Evolutionary conservation across 2,888 invertebrate genomes (phyloP).

Genomic region (Nudaria mundana): DNA sequence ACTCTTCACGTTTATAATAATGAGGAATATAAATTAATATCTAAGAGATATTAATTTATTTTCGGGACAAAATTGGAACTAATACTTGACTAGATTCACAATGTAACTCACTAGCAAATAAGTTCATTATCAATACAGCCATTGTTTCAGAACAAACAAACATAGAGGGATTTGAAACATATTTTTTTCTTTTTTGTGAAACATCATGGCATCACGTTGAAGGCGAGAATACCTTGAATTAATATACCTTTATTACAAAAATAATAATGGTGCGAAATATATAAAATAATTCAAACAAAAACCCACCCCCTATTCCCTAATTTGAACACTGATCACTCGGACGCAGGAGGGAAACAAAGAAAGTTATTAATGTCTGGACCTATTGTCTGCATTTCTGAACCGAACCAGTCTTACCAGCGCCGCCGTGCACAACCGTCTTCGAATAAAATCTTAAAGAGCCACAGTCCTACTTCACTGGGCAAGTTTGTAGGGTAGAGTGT

Average conservation of each 20-base stretch:
- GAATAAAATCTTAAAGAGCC: constrained; percentile 24
- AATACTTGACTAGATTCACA: too few relatives aligned
- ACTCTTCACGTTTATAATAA: too few relatives aligned
- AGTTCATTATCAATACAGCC: too few relatives aligned
- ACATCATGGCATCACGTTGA: not conserved
- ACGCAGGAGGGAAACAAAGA: constrained; percentile 64
- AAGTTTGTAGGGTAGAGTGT: constrained; percentile 59
- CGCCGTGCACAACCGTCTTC: constrained; percentile 28
- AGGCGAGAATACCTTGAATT: not conserved
- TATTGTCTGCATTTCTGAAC: constrained; percentile 68
- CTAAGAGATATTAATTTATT: too few relatives aligned
- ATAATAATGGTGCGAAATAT: constrained; percentile 28
- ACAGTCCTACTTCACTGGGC: constrained; percentile 44
- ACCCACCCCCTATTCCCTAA: constrained; percentile 33
- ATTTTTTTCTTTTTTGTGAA: not conserved
- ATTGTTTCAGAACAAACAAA: too few relatives aligned
- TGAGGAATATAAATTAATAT: too few relatives aligned
- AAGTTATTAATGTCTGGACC: constrained; percentile 75
- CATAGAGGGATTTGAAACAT: too few relatives aligned
- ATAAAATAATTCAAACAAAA: constrained; percentile 32
- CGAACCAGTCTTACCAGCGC: constrained; percentile 44
- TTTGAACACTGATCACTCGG: constrained; percentile 46
- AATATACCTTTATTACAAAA: not conserved
- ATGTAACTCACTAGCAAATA: too few relatives aligned
- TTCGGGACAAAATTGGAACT: too few relatives aligned